Base-by-base conservation (phyloP, 2,797 vertebrate genomes). In the Protosalanx chinensis region DNA sequence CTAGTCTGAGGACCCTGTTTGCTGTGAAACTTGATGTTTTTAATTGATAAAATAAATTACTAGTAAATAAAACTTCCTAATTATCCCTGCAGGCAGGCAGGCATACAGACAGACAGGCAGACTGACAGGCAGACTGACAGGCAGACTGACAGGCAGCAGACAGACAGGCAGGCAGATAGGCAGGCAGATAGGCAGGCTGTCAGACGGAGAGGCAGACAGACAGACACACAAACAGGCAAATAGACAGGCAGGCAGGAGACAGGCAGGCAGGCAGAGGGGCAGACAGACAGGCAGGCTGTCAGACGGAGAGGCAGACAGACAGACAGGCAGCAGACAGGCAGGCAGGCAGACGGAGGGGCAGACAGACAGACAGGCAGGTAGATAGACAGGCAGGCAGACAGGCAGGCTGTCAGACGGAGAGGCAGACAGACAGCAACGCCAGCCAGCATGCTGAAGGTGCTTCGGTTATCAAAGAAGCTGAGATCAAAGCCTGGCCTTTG, bases 401-500 rank as follows among this genome's bases (percentile, higher is more conserved):
- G 63, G 0, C 0, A 41, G 63, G 2, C n/a, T 5, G 35, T 6
- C 29, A 64, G 75, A 76, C 76, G 68, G 57, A 27, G 4, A 3
- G 41, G 18, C 15, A 56, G 51, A 12, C 27, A 18, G 51, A 35
- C 49, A 57, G 51, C 16, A 23, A 23, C 16, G 51, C 16, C 18
- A 18, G 61, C 33, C 6, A 27, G 56, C 53, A 35, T 27, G 32
- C 33, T 32, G 56, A 32, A n/a, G 7, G 8, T 46, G 41, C 32
- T 62, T n/a, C 27, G 6, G 51, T 72, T 86, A 89, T 92, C 91
- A 90, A 89, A 91, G 86, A 86, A 81, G 66, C 74, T 41, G 79
- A 84, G 87, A 91, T 91, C 85, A 90, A 92, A 91, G 89, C 79
- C 76, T 5, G 20, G 74, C 82, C 82, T 85, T 84, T 67, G 46